Conservation (phyloP, 1,140 invertebrate genomes). For the Tetragonula clypearis region DNA sequence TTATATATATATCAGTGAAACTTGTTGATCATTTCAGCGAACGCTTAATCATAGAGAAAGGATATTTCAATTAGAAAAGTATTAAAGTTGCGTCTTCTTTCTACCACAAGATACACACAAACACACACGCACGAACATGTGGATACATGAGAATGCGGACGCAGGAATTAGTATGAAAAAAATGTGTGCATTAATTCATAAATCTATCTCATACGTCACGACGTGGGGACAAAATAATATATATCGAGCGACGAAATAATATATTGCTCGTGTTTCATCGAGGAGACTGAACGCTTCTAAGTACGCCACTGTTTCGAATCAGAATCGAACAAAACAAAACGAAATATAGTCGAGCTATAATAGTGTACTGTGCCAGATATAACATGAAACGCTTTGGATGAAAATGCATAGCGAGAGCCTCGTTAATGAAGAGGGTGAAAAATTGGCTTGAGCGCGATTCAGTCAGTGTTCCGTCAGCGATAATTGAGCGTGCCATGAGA, state of each 20-base stretch:
- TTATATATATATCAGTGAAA: not conserved
- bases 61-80: not conserved
- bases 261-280: constrained; percentile 30
- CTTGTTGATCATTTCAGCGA: not conserved
- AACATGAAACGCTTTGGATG: not conserved
- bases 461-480: not conserved
- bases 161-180: not conserved
- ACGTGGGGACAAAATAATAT: not conserved
- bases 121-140: not conserved
- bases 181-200: constrained; percentile 2
- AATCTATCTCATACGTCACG: constrained; percentile 19
- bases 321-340: not conserved
- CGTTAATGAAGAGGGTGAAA: no score
- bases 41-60: not conserved
- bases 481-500: not conserved
- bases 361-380: constrained; percentile 5
- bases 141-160: not conserved
- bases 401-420: not conserved
- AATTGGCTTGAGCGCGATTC: not conserved
- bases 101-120: not conserved
- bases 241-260: not conserved
- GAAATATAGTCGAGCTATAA: constrained; percentile 2
- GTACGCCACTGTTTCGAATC: constrained; percentile 9
- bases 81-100: constrained; percentile 28
- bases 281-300: constrained; percentile 44